These are phyloP conservation scores for Stichodactyla mertensii DNA, from an alignment of 64 coral and sea anemone genomes.

Conservation along the genomic window DNA sequence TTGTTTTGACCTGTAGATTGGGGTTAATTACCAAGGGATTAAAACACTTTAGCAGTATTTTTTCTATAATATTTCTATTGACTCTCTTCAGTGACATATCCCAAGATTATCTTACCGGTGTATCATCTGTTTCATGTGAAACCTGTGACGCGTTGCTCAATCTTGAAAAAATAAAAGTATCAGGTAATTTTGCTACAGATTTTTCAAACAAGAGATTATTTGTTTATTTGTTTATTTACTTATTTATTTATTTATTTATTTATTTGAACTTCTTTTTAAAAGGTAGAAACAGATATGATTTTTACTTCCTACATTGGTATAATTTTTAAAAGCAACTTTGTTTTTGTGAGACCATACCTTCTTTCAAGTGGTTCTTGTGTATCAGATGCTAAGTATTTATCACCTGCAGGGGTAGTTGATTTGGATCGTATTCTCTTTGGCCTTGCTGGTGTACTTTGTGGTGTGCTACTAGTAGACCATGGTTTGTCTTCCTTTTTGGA, in stretches of 20 bases:
- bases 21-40: too few relatives aligned
- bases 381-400: neutral
- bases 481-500: neutral
- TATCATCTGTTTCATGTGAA: slow-evolving; percentile 51
- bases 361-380: neutral
- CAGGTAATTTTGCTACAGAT: neutral
- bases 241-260: neutral
- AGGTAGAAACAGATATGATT: too few relatives aligned
- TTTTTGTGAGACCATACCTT: neutral
- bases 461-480: neutral
- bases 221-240: neutral
- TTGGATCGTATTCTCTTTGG: neutral
- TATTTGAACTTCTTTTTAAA: neutral
- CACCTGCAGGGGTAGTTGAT: neutral
- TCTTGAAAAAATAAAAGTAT: slow-evolving; percentile 24
- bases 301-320: too few relatives aligned
- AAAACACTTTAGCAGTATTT: too few relatives aligned
- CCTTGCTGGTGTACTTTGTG: neutral
- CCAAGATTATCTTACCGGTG: slow-evolving; percentile 31
- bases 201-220: too few relatives aligned
- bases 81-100: neutral
- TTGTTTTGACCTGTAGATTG: too few relatives aligned
- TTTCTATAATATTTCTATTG: neutral
- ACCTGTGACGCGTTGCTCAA: slow-evolving; percentile 66
- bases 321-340: neutral